Evolutionary conservation across 2,797 vertebrate species (phyloP), one percentile per base, ranked within the genome.

Genomic region (Streptopelia turtur): DNA sequence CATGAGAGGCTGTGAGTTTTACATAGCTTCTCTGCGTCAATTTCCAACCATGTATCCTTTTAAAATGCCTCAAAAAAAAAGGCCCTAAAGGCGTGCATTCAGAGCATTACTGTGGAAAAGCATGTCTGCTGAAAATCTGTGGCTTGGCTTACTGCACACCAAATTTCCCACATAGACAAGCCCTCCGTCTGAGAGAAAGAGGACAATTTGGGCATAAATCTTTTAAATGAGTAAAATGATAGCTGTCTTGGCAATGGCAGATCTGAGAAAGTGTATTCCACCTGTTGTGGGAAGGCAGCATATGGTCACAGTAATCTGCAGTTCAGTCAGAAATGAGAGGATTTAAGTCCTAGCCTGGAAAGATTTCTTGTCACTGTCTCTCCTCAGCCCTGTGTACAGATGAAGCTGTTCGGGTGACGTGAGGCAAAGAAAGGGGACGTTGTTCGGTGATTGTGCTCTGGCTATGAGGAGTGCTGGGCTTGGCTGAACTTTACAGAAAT

Each of bases 141-240:
- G 71, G 39, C 75, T 91, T 94, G 71, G 72, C 94, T 94, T 92
- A 71, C 60, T 83, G 68, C 61, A 81, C 64, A 89, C 71, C 71
- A 80, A 74, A 94, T 93, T 95, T 93, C 89, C 94, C 89, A 93
- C 78, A 50, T 55, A 96, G 37, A 49, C 71, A 63, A 86, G 22
- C 61, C 31, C 72, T 83, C 79, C 1, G 3, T 75, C 75, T 93
- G 89, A 89, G 18, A 83, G 66, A 81, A 80, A 53, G 45, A 95
- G 74, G 94, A 94, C 85, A 83, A 94, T 86, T 88, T 85, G 56
- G 55, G 22, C 63, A 96, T 95, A 93, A 96, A 96, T 96, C 92
- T 95, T 96, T 52, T 79, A 79, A 86, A 93, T 89, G 45, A 95
- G 92, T 95, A 94, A 97, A 97, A 94, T 94, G 94, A 96, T 93